Evolutionary conservation across 2,888 invertebrate species (phyloP).

Genomic region (Baronia brevicornis): DNA sequence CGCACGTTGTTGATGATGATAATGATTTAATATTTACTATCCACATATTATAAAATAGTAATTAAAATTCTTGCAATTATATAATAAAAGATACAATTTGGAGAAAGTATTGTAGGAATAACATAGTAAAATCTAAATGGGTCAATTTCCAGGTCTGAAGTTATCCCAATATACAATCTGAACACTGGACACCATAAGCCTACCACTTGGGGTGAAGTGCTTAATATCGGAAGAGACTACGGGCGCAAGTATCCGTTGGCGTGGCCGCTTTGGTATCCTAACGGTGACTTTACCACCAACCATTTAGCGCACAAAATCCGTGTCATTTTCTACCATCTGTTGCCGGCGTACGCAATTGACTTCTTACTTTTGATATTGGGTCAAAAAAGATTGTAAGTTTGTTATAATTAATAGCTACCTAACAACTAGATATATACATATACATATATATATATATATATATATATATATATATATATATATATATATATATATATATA

Average conservation of each 20-base stretch:
- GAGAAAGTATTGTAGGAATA: no score
- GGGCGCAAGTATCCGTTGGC: constrained; percentile 85
- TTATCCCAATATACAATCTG: constrained; percentile 90
- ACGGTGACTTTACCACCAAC: constrained; percentile 83
- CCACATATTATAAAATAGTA: no score
- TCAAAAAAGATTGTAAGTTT: constrained; percentile 90
- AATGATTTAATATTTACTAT: no score
- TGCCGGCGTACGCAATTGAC: constrained; percentile 88
- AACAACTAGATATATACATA: no score
- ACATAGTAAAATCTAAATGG: neutral
- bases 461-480: no score
- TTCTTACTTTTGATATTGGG: constrained; percentile 81
- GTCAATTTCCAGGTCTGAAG: constrained; percentile 61
- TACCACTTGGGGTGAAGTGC: constrained; percentile 89
- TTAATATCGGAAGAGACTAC: constrained; percentile 80
- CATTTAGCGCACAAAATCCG: constrained; percentile 78
- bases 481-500: no score
- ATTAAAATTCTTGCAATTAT: no score
- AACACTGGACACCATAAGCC: constrained; percentile 88
- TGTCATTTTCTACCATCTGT: constrained; percentile 82
- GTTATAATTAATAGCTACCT: no score
- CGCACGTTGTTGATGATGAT: no score
- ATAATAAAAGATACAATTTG: no score
- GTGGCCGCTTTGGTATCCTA: constrained; percentile 90
- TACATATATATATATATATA: no score